phyloP scores from a whole-genome alignment of 2,888 invertebrate species.

The Drosophila affinis region DNA sequence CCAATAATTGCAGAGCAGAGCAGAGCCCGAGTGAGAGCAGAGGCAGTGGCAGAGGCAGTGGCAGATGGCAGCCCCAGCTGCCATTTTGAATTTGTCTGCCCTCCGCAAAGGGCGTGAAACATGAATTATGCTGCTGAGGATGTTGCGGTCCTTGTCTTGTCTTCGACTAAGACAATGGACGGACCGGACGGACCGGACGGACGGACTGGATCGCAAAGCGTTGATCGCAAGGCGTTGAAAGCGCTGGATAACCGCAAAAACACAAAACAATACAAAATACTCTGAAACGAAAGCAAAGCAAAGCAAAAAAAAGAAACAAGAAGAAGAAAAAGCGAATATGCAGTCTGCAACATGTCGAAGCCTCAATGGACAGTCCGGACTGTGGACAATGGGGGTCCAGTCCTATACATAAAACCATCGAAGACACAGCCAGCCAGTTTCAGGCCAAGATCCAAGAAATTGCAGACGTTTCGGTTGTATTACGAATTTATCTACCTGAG shows the following conservation, averaged over 20 bases:
- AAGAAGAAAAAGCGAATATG: slow-evolving; percentile 33
- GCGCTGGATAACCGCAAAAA: slow-evolving; percentile 72
- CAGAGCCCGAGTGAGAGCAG: not conserved
- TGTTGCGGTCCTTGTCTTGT: slow-evolving; percentile 21
- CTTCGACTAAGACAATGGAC: slow-evolving; percentile 22
- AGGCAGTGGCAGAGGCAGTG: slow-evolving; percentile 7
- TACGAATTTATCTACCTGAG: slow-evolving; percentile 79
- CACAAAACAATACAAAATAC: slow-evolving; percentile 76
- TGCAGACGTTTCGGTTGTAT: slow-evolving; percentile 65
- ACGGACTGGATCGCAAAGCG: slow-evolving; percentile 23
- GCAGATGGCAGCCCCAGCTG: slow-evolving; percentile 27
- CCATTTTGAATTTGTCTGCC: slow-evolving; percentile 67
- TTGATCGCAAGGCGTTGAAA: slow-evolving; percentile 75
- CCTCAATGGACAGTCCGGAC: slow-evolving; percentile 50
- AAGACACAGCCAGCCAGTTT: slow-evolving; percentile 13
- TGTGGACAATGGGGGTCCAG: slow-evolving; percentile 45
- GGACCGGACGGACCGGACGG: slow-evolving; percentile 17
- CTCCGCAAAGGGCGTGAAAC: slow-evolving; percentile 66
- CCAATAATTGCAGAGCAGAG: slow-evolving; percentile 51
- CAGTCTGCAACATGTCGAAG: slow-evolving; percentile 68
- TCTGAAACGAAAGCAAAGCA: slow-evolving; percentile 30
- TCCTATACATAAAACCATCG: slow-evolving; percentile 3
- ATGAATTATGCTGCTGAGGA: slow-evolving; percentile 70
- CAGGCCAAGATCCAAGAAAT: slow-evolving; percentile 23
- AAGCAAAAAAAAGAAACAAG: slow-evolving; percentile 4